A percentile compares a stretch with the other conserved stretches of the same genome.
phyloP scores from a whole-genome alignment of 2,888 invertebrate genomes.

The Rotaria sp. region DNA sequence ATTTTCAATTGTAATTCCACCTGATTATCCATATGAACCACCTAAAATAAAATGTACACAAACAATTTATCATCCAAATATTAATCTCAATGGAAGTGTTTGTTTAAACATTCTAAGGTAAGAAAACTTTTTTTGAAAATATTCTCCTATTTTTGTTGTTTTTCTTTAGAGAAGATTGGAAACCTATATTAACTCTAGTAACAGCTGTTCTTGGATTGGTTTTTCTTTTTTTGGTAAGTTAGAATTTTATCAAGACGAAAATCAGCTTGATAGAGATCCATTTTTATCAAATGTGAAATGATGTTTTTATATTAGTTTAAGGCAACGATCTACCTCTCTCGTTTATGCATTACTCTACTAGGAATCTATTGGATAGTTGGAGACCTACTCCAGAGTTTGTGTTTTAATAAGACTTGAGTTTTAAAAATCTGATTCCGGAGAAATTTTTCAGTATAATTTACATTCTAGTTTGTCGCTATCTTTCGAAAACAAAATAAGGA shows the following conservation, averaged over 20 bases:
- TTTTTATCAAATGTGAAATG: too few relatives aligned
- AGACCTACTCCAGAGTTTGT: too few relatives aligned
- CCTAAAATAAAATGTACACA: slow-evolving; percentile 97
- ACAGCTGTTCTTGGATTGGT: slow-evolving; percentile 94
- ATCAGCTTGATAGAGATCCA: neutral
- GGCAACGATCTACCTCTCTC: too few relatives aligned
- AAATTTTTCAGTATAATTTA: too few relatives aligned
- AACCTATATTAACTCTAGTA: slow-evolving; percentile 91
- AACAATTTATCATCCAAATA: slow-evolving; percentile 93
- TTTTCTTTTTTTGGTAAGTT: slow-evolving; percentile 71
- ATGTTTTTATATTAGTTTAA: too few relatives aligned
- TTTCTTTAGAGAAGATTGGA: slow-evolving; percentile 89
- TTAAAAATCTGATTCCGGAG: too few relatives aligned
- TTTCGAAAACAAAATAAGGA: too few relatives aligned
- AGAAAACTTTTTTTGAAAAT: neutral
- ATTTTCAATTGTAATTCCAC: slow-evolving; percentile 93
- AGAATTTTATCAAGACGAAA: neutral
- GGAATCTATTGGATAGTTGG: too few relatives aligned
- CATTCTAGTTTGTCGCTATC: too few relatives aligned
- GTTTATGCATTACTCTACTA: too few relatives aligned
- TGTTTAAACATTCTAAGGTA: slow-evolving; percentile 77
- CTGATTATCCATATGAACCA: slow-evolving; percentile 94
- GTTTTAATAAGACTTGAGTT: too few relatives aligned
- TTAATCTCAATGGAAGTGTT: slow-evolving; percentile 92
- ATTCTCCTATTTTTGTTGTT: neutral